These are phyloP conservation scores for Chymomyza amoena DNA, from an alignment of 2,888 invertebrate species.

Conservation along the genomic window DNA sequence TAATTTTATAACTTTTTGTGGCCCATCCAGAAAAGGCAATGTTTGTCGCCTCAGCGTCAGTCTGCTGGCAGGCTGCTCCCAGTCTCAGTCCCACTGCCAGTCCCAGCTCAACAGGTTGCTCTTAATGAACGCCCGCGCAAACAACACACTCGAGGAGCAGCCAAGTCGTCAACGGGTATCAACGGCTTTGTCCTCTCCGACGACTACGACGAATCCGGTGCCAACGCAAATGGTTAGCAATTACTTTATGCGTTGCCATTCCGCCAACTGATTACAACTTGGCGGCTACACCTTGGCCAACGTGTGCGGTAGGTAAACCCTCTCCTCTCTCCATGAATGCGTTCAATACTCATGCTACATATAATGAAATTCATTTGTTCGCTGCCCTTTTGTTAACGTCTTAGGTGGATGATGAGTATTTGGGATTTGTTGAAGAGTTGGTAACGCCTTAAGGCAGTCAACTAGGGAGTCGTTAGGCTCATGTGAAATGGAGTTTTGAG, in stretches of 20 bases:
- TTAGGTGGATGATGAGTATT: not conserved
- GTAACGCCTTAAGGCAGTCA: not conserved
- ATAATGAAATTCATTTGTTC: slow-evolving; percentile 68
- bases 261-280: slow-evolving; percentile 67
- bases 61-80: not conserved
- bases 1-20: slow-evolving; percentile 1
- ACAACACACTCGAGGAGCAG: not conserved
- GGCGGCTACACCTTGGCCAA: slow-evolving; percentile 59
- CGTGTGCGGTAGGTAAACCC: slow-evolving; percentile 65
- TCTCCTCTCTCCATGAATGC: slow-evolving; percentile 53
- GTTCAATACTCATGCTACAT: slow-evolving; percentile 45
- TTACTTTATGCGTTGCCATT: slow-evolving; percentile 69
- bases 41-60: slow-evolving; percentile 61
- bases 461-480: too few species aligned
- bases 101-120: slow-evolving; percentile 65
- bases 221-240: slow-evolving; percentile 72
- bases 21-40: slow-evolving; percentile 59
- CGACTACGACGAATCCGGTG: slow-evolving; percentile 44
- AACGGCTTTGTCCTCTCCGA: not conserved
- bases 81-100: not conserved
- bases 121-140: slow-evolving; percentile 69
- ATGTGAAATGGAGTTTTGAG: too few species aligned
- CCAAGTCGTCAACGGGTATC: not conserved
- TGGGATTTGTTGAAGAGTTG: not conserved
- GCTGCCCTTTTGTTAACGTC: not conserved